phyloP scores from a whole-genome alignment of 2,113 vertebrate genomes.

The Thunnus thynnus region DNA sequence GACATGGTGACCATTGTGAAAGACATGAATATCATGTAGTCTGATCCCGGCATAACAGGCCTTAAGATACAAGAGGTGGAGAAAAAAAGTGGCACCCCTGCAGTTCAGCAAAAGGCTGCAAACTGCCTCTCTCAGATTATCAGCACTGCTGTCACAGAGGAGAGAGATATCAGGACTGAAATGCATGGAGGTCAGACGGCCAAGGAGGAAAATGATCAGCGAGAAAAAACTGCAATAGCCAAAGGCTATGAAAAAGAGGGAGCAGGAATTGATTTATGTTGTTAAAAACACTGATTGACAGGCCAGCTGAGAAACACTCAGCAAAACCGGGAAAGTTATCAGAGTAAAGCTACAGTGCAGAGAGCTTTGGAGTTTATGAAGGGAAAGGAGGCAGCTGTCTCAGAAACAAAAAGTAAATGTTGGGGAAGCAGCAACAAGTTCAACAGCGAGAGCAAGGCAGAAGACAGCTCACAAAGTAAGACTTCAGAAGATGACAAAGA shows the following conservation, averaged over 20 bases:
- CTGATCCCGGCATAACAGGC: not conserved
- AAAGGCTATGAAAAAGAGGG: conserved; percentile 22
- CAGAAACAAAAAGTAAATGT: conserved; percentile 27
- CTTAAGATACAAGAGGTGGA: conserved; percentile 8
- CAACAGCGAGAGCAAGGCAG: conserved; percentile 18
- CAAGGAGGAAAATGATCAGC: conserved; percentile 18
- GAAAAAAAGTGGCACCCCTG: conserved; percentile 2
- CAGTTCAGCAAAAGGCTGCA: conserved; percentile 21
- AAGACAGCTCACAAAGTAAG: conserved; percentile 34
- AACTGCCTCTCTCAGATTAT: conserved; percentile 25
- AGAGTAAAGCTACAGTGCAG: conserved; percentile 15
- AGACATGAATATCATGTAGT: no score
- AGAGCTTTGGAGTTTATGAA: conserved; percentile 30
- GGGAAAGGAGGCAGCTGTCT: conserved; percentile 31
- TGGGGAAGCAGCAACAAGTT: conserved; percentile 42
- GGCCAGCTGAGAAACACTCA: not conserved
- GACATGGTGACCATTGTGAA: no score
- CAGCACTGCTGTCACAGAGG: conserved; percentile 1
- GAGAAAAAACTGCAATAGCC: conserved; percentile 28
- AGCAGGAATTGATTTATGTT: conserved; percentile 13
- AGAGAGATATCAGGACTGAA: conserved; percentile 19
- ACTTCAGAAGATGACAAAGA: conserved; percentile 53
- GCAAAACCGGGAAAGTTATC: conserved; percentile 41
- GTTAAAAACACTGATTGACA: conserved; percentile 31
- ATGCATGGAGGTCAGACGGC: not conserved